Percentiles rank a stretch among this genome's conserved stretches.
Evolutionary conservation across 2,113 vertebrate genomes (phyloP).

Genomic region (Takifugu bimaculatus): DNA sequence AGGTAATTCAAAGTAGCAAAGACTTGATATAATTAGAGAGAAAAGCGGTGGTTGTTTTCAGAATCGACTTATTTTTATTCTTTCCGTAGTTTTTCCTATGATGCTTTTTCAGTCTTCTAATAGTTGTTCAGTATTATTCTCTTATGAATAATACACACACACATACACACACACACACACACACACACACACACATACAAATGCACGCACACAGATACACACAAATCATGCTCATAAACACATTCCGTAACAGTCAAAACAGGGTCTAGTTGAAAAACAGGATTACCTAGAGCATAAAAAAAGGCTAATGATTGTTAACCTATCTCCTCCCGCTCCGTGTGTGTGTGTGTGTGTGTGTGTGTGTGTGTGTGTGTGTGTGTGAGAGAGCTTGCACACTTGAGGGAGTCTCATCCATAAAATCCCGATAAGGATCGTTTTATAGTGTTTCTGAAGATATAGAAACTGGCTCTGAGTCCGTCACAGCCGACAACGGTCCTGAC

Average conservation of each 20-base stretch:
- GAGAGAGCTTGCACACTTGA: not conserved
- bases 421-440: slow-evolving; percentile 44
- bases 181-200: not conserved
- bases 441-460: slow-evolving; percentile 36
- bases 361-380: slow-evolving; percentile 6
- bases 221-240: slow-evolving; percentile 6
- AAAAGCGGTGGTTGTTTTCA: too few relatives aligned
- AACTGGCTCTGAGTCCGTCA: not conserved
- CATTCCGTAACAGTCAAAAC: slow-evolving; percentile 26
- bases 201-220: not conserved
- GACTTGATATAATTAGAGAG: too few relatives aligned
- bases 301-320: slow-evolving; percentile 48
- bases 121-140: too few relatives aligned
- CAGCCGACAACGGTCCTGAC: not conserved
- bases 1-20: too few relatives aligned
- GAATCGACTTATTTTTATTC: too few relatives aligned
- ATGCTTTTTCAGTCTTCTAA: too few relatives aligned
- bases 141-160: too few relatives aligned
- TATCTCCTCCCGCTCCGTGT: not conserved
- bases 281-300: slow-evolving; percentile 41
- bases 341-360: too few relatives aligned
- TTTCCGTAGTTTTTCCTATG: too few relatives aligned
- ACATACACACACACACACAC: too few relatives aligned
- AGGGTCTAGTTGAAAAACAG: slow-evolving; percentile 14
- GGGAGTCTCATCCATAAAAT: slow-evolving; percentile 34